These are phyloP conservation scores for Xestia c-nigrum DNA, from an alignment of 2,888 invertebrate species.

Conservation along the genomic window DNA sequence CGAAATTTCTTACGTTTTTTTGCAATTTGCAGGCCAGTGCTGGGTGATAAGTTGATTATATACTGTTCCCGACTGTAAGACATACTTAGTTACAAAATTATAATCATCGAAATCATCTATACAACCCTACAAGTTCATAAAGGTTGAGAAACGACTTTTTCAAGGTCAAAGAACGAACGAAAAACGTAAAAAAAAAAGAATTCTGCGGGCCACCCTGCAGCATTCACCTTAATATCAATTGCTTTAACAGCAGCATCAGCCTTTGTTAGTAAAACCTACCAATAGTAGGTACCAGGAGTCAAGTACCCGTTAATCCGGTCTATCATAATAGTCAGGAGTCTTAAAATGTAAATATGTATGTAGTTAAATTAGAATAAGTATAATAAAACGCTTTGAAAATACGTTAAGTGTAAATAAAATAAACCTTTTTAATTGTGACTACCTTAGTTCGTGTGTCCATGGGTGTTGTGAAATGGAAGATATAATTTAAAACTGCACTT, in stretches of 20 bases:
- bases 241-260: not conserved
- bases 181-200: too few relatives aligned
- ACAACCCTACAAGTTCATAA: too few relatives aligned
- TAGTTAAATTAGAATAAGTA: not conserved
- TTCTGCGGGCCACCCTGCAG: too few relatives aligned
- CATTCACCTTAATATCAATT: not conserved
- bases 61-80: too few relatives aligned
- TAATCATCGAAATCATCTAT: too few relatives aligned
- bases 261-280: not conserved
- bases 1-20: too few relatives aligned
- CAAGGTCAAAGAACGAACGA: too few relatives aligned
- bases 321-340: not conserved
- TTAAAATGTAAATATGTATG: not conserved
- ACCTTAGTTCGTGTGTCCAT: not conserved
- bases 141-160: too few relatives aligned
- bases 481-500: not conserved
- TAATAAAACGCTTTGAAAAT: constrained; percentile 18
- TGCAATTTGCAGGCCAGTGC: too few relatives aligned
- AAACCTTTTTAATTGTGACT: constrained; percentile 7
- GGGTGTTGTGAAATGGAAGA: constrained; percentile 3
- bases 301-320: not conserved
- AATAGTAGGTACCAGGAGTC: not conserved
- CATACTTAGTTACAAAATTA: too few relatives aligned
- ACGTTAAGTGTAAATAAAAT: constrained; percentile 1
- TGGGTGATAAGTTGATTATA: too few relatives aligned